Evolutionary conservation across 2,888 invertebrate genomes (phyloP), one percentile per base, ranked within the genome.

Genomic region (Scrobipalpa costella): DNA sequence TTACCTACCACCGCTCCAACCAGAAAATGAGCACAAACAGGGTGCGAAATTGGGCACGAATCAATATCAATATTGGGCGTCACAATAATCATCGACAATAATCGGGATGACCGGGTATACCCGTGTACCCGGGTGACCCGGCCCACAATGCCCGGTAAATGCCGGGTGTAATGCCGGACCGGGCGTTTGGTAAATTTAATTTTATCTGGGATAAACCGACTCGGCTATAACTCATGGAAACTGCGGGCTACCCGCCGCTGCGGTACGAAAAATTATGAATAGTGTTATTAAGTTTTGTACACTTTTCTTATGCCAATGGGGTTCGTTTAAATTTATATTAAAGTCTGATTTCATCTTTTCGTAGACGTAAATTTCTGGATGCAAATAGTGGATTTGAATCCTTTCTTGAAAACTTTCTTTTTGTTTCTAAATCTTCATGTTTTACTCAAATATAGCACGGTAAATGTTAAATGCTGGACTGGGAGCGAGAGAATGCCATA

Each of bases 131-230:
- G 75, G 27, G 2, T 27, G 27, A 27, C 27, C 27, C 19, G 17
- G 73, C 74, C 70, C 78, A 80, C 84, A 84, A 86, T 83, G 15
- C 44, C 44, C 44, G 44, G 15, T 44, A 87, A 86, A 85, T 83
- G 81, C 81, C 83, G 80, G 72, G 76, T 74, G 79, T 83, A 83
- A 85, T 83, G 78, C 78, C 76, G 71, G 68, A 66, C 72, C 75
- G 74, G 72, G 74, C 77, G 76, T 77, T 80, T 78, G 79, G 75
- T 74, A 74, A 84, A 84, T 86, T 86, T 81, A 84, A 88, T 86
- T 86, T 85, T 83, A 86, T 83, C 80, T 74, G 72, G 80, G 76
- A 77, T 80, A 80, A 83, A 77, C 80, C 71, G 73, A 67, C 70
- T 65, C 70, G 73, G 76, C 73, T 80, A 84, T 84, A 82, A 83